phyloP scores from a whole-genome alignment of 2,888 invertebrate genomes.

The Dryocosmus kuriphilus region DNA sequence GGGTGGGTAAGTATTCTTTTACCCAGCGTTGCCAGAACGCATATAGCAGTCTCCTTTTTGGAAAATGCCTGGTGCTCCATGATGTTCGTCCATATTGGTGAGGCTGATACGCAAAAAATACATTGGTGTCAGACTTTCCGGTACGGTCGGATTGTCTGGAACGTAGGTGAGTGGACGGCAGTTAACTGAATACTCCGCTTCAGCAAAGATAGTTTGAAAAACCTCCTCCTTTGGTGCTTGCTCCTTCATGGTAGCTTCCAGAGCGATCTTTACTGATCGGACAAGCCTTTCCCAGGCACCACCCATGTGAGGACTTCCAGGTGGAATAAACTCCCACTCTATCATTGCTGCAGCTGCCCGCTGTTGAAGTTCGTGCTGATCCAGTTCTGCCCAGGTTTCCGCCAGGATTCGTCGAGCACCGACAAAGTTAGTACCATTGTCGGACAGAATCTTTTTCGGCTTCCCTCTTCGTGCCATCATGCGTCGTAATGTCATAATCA shows the following conservation, averaged over 20 bases:
- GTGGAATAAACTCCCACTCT: neutral
- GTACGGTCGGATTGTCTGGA: neutral
- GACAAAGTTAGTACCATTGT: neutral
- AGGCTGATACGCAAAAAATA: neutral
- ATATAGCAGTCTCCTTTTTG: neutral
- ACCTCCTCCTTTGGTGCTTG: neutral
- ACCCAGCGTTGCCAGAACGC: no score
- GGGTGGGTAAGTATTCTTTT: no score
- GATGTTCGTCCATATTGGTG: neutral
- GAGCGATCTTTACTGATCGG: neutral
- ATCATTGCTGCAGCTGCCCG: neutral
- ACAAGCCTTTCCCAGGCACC: no score
- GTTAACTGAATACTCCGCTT: neutral
- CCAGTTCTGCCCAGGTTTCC: neutral
- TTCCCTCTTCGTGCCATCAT: neutral
- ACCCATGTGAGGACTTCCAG: no score
- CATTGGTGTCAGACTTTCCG: neutral
- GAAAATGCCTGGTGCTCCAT: neutral
- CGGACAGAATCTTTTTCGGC: neutral
- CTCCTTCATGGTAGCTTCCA: no score
- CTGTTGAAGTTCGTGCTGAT: no score
- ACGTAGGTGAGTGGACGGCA: neutral
- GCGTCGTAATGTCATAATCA: neutral
- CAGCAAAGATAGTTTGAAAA: neutral
- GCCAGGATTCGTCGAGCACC: neutral